Evolutionary conservation across 2,888 invertebrate genomes (phyloP), one percentile per base, ranked within the genome.

Genomic region (Auanema sp.): DNA sequence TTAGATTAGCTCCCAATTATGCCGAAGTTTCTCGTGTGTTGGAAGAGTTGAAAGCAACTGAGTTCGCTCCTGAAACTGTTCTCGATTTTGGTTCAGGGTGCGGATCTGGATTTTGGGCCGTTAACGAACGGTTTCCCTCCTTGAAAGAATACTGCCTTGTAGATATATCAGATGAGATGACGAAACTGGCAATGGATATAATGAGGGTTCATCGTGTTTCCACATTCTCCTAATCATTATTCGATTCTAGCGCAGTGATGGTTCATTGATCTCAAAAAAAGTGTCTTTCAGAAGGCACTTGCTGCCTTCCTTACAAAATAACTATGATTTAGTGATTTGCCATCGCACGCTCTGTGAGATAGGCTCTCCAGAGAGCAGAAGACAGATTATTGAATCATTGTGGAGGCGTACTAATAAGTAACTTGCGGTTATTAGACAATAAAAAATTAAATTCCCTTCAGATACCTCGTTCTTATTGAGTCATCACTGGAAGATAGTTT

Each of bases 51-150:
- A 25, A 44, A 12, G 55, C 60, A 16, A 53, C 66, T 1, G 84
- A 88, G 18, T 95, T 91, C 83, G 86, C 87, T 64, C 95, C 95
- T 0, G 86, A 88, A 64, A 89, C 89, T 65, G 88, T 92, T 72
- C 91, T 94, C 76, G 94, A 96, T 86, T 93, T 92, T 84, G 96
- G 95, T 0, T 92, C 93, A 5, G 96, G 96, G 0, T 86, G 92
- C 4, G 94, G 93, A 0, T 90, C 91, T 0, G 91, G 69, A 6
- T 80, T 80, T 54, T 89, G 89, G 89, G 94, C 92, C n/a, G n/a
- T n/a, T n/a, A n/a, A n/a, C n/a, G n/a, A n/a, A n/a, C n/a, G n/a
- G n/a, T n/a, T n/a, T n/a, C n/a, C 88, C 0, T 84, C 88, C 21
- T 87, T 94, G 40, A 89, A 87, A 78, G 94, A 96, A 85, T 91